Conservation (phyloP, 2,797 vertebrate genomes). For the Tenualosa thibaudeaui region DNA sequence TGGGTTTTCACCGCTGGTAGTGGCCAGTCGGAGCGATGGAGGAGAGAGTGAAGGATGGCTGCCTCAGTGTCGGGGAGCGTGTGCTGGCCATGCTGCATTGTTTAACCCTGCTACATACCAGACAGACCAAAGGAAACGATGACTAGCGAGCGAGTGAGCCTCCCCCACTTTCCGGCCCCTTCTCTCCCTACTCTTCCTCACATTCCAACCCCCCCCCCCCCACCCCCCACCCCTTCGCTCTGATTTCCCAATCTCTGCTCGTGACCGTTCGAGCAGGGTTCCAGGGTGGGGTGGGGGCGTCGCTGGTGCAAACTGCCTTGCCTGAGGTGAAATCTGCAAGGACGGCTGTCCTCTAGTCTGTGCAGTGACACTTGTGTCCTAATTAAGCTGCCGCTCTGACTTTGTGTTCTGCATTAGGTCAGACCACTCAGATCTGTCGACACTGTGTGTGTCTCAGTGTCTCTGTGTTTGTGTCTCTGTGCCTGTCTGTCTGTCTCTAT, state of each 20-base stretch:
- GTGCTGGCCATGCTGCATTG: background rate
- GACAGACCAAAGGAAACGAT: conserved; percentile 30
- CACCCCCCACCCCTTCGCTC: background rate
- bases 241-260: background rate
- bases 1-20: background rate
- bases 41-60: background rate
- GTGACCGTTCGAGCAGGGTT: background rate
- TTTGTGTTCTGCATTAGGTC: background rate
- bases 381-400: background rate
- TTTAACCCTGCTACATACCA: conserved; percentile 14
- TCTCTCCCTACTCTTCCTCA: background rate
- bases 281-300: background rate
- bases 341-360: background rate
- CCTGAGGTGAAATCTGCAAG: background rate
- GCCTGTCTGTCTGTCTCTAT: background rate
- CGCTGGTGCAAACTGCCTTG: background rate
- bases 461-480: background rate
- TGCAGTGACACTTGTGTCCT: background rate
- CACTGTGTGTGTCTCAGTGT: background rate
- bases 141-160: conserved; percentile 20
- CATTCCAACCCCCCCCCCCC: background rate
- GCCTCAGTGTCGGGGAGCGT: background rate
- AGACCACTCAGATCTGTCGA: background rate
- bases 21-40: background rate
- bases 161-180: background rate